phyloP scores from a whole-genome alignment of 2,888 invertebrate species.

The Hydrotaea diabolus region DNA sequence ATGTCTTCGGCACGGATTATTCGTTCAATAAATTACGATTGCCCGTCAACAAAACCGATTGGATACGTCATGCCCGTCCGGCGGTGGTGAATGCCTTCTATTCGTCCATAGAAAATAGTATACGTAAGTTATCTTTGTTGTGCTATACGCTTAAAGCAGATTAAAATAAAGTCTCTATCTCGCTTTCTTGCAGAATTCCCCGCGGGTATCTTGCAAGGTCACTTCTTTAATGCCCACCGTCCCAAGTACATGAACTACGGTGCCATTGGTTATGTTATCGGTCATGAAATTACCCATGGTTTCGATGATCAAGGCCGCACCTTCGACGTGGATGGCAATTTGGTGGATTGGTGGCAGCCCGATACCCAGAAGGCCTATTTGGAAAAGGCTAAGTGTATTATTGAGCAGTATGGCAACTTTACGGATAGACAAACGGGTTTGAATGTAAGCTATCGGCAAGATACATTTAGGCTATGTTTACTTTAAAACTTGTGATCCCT shows the following conservation, averaged over 20 bases:
- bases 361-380: conserved; percentile 91
- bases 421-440: conserved; percentile 89
- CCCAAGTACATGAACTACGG: conserved; percentile 96
- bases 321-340: conserved; percentile 94
- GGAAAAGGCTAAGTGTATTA: conserved; percentile 93
- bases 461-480: too few relatives aligned
- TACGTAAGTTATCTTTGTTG: conserved; percentile 88
- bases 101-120: conserved; percentile 92
- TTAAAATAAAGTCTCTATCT: conserved; percentile 1
- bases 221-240: conserved; percentile 93
- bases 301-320: conserved; percentile 95
- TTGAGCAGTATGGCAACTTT: conserved; percentile 96
- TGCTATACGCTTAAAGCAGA: too few relatives aligned
- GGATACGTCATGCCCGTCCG: conserved; percentile 91
- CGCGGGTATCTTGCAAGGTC: conserved; percentile 95
- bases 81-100: conserved; percentile 94
- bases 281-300: conserved; percentile 95
- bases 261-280: conserved; percentile 94
- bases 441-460: conserved; percentile 74
- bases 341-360: conserved; percentile 96
- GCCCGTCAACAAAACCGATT: conserved; percentile 92
- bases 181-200: conserved; percentile 89
- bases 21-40: conserved; percentile 89
- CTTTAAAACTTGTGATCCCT: too few relatives aligned
- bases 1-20: conserved; percentile 90